Evolutionary conservation across 2,113 vertebrate genomes (phyloP).

Genomic region (Paradoxurus hermaphroditus): DNA sequence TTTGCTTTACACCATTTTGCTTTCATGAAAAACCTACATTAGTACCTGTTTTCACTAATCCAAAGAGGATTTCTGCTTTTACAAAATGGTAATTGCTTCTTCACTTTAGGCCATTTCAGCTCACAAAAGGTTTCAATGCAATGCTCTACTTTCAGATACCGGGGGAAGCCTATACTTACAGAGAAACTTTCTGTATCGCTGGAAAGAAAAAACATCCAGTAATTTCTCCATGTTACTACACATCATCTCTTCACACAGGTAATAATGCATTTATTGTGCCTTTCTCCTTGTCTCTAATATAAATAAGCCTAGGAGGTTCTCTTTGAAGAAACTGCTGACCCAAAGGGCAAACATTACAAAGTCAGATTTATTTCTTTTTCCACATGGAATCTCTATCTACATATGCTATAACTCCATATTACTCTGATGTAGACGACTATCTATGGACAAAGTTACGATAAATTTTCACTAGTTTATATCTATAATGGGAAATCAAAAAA

Average conservation of each 20-base stretch:
- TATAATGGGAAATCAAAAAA: not conserved
- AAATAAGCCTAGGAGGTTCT: slow-evolving; percentile 3
- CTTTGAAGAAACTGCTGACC: not conserved
- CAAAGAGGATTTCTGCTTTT: not conserved
- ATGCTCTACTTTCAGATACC: not conserved
- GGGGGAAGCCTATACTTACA: not conserved
- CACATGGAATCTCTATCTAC: not conserved
- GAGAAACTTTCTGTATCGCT: not conserved
- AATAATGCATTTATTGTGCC: not conserved
- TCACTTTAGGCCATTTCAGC: not conserved
- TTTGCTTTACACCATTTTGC: not conserved
- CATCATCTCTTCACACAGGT: not conserved
- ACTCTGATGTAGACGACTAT: not conserved
- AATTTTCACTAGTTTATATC: not conserved
- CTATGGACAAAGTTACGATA: not conserved
- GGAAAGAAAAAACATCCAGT: not conserved
- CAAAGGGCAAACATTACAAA: not conserved
- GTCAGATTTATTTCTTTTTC: not conserved
- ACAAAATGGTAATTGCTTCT: not conserved
- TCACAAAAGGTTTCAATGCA: not conserved
- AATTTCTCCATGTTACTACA: not conserved
- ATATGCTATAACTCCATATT: not conserved
- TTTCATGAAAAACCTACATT: not conserved
- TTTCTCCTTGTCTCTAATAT: not conserved
- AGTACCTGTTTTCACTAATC: not conserved